Evolutionary conservation across 2,888 invertebrate species (phyloP).

Genomic region (Dendrolimus pini): DNA sequence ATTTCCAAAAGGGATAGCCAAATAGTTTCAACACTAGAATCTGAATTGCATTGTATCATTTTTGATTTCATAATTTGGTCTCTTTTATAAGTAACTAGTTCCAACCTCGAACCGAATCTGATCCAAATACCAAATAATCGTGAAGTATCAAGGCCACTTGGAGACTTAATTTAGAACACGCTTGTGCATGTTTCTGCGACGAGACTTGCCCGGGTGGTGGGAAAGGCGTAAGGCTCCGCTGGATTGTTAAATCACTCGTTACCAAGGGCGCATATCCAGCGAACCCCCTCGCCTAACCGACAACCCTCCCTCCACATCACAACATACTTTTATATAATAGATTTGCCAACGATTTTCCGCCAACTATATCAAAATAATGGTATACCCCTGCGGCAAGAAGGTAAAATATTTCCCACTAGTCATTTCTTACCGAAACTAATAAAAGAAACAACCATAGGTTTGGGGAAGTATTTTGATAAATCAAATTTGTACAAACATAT

Average conservation of each 20-base stretch:
- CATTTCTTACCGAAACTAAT: constrained; percentile 64
- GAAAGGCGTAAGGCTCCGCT: constrained; percentile 9
- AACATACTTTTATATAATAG: constrained; percentile 29
- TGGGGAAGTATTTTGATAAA: constrained; percentile 48
- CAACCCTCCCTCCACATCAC: constrained; percentile 28
- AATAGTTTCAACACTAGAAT: constrained; percentile 67
- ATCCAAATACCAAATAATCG: constrained; percentile 67
- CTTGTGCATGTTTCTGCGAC: constrained; percentile 56
- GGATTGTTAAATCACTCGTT: neutral
- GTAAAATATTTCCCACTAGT: constrained; percentile 31
- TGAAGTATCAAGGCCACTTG: constrained; percentile 76
- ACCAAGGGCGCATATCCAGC: neutral
- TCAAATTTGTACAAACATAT: constrained; percentile 68
- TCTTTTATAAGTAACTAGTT: constrained; percentile 65
- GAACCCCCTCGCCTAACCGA: constrained; percentile 10
- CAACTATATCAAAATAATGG: constrained; percentile 66
- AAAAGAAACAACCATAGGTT: constrained; percentile 50
- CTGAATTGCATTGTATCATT: constrained; percentile 61
- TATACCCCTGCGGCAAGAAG: constrained; percentile 73
- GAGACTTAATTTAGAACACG: constrained; percentile 67
- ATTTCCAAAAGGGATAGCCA: constrained; percentile 74
- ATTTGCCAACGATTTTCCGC: constrained; percentile 57
- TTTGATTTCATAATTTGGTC: constrained; percentile 66
- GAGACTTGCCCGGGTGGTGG: constrained; percentile 37
- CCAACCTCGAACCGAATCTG: constrained; percentile 70